Conservation (phyloP, 53 echinoderm and acorn worm species). For the Crossaster papposus region DNA sequence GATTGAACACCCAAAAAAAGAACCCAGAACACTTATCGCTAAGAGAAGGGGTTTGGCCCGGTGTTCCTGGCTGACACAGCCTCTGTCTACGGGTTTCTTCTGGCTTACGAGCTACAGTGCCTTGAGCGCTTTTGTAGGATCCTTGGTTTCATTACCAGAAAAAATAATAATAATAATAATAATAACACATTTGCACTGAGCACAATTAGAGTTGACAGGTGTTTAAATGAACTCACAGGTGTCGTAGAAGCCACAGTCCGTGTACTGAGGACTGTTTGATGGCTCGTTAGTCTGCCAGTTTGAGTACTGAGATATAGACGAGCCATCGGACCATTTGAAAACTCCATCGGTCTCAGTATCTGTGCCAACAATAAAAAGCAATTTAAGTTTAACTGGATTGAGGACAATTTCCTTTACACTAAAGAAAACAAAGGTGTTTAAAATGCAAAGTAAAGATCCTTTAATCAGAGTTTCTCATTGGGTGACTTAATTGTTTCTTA, state of each 20-base stretch:
- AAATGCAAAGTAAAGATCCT: neutral
- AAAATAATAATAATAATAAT: too few relatives aligned
- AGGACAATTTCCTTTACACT: too few relatives aligned
- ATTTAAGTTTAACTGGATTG: neutral
- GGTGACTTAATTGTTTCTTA: neutral
- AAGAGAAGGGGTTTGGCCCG: too few relatives aligned
- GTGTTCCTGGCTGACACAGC: too few relatives aligned
- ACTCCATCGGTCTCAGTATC: conserved; percentile 65
- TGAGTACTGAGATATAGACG: conserved; percentile 46
- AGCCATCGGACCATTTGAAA: conserved; percentile 71
- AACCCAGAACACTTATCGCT: too few relatives aligned
- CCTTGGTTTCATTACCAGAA: too few relatives aligned
- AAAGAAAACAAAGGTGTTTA: neutral
- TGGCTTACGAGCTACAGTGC: too few relatives aligned
- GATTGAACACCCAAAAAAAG: too few relatives aligned
- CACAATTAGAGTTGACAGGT: neutral
- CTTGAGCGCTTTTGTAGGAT: too few relatives aligned
- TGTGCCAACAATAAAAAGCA: neutral
- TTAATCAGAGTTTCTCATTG: neutral
- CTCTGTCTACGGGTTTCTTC: too few relatives aligned
- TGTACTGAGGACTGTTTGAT: conserved; percentile 20
- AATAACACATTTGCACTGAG: neutral
- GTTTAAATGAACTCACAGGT: conserved; percentile 60
- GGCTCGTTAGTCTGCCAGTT: conserved; percentile 71
- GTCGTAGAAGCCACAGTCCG: conserved; percentile 71